Percentiles rank a stretch among this genome's conserved stretches.
phyloP scores from a whole-genome alignment of 2,888 invertebrate species.

The Ophion ellenae region DNA sequence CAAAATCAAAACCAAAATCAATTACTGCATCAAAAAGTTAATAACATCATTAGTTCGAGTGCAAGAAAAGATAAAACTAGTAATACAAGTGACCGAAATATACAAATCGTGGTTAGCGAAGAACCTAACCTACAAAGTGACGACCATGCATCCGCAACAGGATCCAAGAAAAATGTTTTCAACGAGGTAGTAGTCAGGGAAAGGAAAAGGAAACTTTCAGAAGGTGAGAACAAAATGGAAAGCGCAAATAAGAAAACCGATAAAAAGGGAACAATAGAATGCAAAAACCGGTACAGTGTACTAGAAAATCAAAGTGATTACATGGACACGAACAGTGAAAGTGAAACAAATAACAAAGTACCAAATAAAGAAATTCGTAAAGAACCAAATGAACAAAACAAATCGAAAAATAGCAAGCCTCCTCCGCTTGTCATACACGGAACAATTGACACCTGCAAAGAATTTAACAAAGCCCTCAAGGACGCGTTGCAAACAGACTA shows the following conservation, averaged over 20 bases:
- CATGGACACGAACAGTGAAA: slow-evolving; percentile 16
- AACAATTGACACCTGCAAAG: slow-evolving; percentile 19
- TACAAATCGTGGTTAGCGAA: too few relatives aligned
- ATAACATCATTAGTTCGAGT: too few relatives aligned
- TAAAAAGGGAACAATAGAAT: neutral
- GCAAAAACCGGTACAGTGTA: slow-evolving; percentile 7
- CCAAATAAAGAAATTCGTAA: neutral
- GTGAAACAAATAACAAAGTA: neutral
- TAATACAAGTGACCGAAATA: too few relatives aligned
- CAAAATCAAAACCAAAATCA: too few relatives aligned
- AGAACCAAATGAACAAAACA: neutral
- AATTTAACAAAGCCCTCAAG: slow-evolving; percentile 29
- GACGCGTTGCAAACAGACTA: slow-evolving; percentile 31
- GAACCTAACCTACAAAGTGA: too few relatives aligned
- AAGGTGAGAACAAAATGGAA: neutral
- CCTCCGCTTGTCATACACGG: slow-evolving; percentile 56
- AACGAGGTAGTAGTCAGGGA: too few relatives aligned
- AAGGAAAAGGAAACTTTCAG: too few relatives aligned
- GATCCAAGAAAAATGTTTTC: too few relatives aligned
- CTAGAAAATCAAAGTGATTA: slow-evolving; percentile 13
- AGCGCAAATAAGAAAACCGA: slow-evolving; percentile 7
- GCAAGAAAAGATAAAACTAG: too few relatives aligned
- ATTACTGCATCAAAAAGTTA: too few relatives aligned
- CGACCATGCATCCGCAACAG: too few relatives aligned
- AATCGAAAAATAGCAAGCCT: slow-evolving; percentile 27